Percentiles rank a stretch among this genome's conserved stretches.
phyloP scores from a whole-genome alignment of 2,797 vertebrate species.

The Myripristis jacobus region DNA sequence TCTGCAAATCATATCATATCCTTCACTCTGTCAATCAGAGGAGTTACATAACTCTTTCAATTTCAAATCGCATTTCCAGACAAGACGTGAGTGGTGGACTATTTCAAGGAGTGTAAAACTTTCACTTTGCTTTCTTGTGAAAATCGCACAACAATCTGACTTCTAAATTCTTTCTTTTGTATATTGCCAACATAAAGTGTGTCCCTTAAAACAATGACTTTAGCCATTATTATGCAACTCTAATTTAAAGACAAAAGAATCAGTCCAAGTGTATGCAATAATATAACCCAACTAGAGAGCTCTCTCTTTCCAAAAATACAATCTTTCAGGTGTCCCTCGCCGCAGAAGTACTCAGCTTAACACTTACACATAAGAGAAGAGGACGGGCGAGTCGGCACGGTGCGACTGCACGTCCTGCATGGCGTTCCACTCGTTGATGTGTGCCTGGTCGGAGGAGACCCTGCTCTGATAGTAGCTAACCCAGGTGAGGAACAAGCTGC shows the following conservation, averaged over 20 bases:
- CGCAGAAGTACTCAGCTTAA: too few species aligned
- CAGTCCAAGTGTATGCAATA: too few species aligned
- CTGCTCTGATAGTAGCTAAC: constrained; percentile 98
- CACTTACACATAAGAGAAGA: constrained; percentile 98
- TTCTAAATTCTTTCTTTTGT: too few species aligned
- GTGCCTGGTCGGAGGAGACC: constrained; percentile 93
- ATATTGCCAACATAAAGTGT: too few species aligned
- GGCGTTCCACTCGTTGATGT: constrained; percentile 98
- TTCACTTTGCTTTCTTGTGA: not conserved
- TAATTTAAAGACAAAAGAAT: too few species aligned
- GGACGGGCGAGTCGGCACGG: constrained; percentile 93
- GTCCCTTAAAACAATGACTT: too few species aligned
- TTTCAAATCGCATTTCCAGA: not conserved
- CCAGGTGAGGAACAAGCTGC: constrained; percentile 98
- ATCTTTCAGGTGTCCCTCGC: constrained; percentile 3
- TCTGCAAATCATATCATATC: too few species aligned
- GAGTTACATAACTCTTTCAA: not conserved
- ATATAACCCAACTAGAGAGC: too few species aligned
- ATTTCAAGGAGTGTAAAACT: not conserved
- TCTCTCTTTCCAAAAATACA: too few species aligned
- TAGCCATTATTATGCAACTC: too few species aligned
- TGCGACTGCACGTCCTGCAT: constrained; percentile 98
- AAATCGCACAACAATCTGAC: too few species aligned
- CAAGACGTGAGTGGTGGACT: not conserved
- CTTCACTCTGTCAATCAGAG: too few species aligned